Evolutionary conservation across 1,140 invertebrate genomes (phyloP), one percentile per base, ranked within the genome.

Genomic region (Heliconius himera): DNA sequence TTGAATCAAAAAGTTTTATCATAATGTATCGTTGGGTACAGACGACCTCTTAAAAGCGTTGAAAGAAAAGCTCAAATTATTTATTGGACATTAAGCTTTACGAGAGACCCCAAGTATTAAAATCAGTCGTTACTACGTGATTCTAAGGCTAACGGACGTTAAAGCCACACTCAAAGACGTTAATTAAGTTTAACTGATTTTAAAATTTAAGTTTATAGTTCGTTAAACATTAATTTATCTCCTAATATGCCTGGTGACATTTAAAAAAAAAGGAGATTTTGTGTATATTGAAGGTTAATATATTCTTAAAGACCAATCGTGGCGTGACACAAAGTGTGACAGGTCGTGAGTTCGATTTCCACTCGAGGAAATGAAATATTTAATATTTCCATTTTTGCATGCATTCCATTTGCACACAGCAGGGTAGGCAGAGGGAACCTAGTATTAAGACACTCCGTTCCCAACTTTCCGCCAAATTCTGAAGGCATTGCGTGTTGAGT

Each of bases 61-160:
- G 13, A 66, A 66, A 66, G 9, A 56, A 66, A 66, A 29, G 26
- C 22, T 26, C 60, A 66, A 66, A 66, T 66, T 66, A 66, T 66
- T 66, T 29, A 66, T 66, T 66, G 60, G 60, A 66, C 60, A 66
- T 66, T 66, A 66, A 29, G 22, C 22, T 66, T 29, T 66, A 66
- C 60, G 60, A 66, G 60, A 3, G 60, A 66, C 60, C 26, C 26
- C 60, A 3, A 66, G 11, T 66, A 66, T 66, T 26, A 66, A 66
- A 66, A 66, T 66, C 54, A 60, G 54, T 22, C 11, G 60, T 66
- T 66, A 66, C 26, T 66, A 66, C 60, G 60, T 66, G 22, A 26
- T 66, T 66, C 11, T 11, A 66, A 16, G 11, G 22, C 3, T 29
- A 26, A 66, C 9, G 26, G 60, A 22, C 22, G n/a, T 11, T 22